Conservation (phyloP, 2,888 invertebrate species). For the Andricus curvator region DNA sequence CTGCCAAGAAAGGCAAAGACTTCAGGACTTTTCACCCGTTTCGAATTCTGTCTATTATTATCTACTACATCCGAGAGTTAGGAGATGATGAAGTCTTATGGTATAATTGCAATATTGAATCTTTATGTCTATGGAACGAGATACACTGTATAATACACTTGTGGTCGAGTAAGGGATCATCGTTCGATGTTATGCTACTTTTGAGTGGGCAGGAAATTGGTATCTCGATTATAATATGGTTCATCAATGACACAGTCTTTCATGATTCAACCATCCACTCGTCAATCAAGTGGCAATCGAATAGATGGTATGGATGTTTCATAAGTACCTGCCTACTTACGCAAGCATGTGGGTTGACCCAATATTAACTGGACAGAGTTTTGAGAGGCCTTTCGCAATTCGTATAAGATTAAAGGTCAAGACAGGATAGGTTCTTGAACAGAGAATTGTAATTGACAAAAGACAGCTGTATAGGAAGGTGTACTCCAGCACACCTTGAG, state of each 20-base stretch:
- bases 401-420: slow-evolving; percentile 7
- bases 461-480: background rate
- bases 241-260: slow-evolving; percentile 54
- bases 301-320: slow-evolving; percentile 48
- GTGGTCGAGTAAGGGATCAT: background rate
- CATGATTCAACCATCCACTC: slow-evolving; percentile 46
- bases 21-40: slow-evolving; percentile 36
- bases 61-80: slow-evolving; percentile 18
- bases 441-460: background rate
- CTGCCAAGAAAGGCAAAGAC: slow-evolving; percentile 49
- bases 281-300: slow-evolving; percentile 51
- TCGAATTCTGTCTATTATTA: slow-evolving; percentile 37
- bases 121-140: slow-evolving; percentile 24
- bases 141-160: slow-evolving; percentile 1
- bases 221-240: slow-evolving; percentile 38
- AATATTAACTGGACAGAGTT: background rate
- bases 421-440: background rate
- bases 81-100: slow-evolving; percentile 25
- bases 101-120: slow-evolving; percentile 38
- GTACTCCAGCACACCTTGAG: background rate
- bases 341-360: slow-evolving; percentile 15
- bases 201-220: slow-evolving; percentile 4
- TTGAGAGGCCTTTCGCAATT: slow-evolving; percentile 3
- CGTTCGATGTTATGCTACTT: background rate
- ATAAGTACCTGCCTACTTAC: slow-evolving; percentile 42